A percentile compares a stretch with the other conserved stretches of the same genome.
Conservation (phyloP, 2,888 invertebrate genomes). For the Ochropleura plecta region DNA sequence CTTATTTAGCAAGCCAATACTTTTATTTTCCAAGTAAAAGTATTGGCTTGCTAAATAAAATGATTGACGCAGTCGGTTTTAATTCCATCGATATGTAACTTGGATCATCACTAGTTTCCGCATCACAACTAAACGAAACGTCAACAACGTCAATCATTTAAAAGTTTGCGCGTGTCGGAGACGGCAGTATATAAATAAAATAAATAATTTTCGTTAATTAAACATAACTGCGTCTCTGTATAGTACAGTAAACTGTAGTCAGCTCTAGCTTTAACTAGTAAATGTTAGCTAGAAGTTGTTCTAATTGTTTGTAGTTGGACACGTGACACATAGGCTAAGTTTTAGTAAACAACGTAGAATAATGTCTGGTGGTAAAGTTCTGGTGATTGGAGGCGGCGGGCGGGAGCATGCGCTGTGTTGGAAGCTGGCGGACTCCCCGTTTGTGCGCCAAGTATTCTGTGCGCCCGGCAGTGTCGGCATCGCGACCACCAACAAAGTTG, state of each 20-base stretch:
- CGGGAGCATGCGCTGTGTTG: constrained; percentile 99
- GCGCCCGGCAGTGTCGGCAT: constrained; percentile 98
- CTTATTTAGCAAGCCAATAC: too few relatives aligned
- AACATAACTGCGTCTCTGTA: constrained; percentile 40
- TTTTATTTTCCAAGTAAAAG: too few relatives aligned
- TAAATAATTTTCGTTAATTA: constrained; percentile 55
- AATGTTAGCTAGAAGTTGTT: constrained; percentile 28
- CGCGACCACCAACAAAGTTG: constrained; percentile 92
- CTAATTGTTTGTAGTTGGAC: constrained; percentile 55
- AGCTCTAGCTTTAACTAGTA: constrained; percentile 30
- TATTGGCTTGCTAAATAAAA: too few relatives aligned
- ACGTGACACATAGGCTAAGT: constrained; percentile 69
- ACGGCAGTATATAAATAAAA: constrained; percentile 66
- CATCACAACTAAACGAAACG: constrained; percentile 55
- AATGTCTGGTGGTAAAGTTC: constrained; percentile 90
- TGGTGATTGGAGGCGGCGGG: constrained; percentile 98
- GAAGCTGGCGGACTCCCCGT: constrained; percentile 96
- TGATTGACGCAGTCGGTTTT: too few relatives aligned
- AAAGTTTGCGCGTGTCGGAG: constrained; percentile 81
- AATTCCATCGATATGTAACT: constrained; percentile 31
- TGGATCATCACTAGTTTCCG: constrained; percentile 29
- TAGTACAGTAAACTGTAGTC: constrained; percentile 26
- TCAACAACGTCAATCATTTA: constrained; percentile 76
- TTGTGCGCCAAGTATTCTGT: constrained; percentile 93
- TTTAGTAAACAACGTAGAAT: constrained; percentile 67